Base-by-base conservation (phyloP, 2,797 vertebrate species). In the Anabas testudineus region DNA sequence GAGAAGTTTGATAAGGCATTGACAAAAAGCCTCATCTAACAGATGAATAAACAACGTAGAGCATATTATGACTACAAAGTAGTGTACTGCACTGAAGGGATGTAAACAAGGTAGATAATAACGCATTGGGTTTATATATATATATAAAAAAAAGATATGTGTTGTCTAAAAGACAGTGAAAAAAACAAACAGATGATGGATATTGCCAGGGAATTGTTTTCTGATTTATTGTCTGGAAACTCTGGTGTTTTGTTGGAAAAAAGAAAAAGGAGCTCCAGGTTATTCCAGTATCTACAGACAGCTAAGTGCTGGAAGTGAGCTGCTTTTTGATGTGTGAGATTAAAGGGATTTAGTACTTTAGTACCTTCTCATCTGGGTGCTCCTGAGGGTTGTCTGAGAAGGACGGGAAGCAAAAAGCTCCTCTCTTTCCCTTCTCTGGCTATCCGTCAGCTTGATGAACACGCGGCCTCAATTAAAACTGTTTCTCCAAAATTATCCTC, bases 311-410 rank as follows among this genome's bases (percentile, higher is more conserved):
- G 57, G 71, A 78, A 86, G 82, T 80, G 76, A 89, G 83, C 70
- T 84, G 83, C 78, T 87, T 91, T 88, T 88, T 91, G 86, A 89
- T 90, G 87, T 89, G 82, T 61, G 77, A 86, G 89, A 92, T 92
- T 91, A 90, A 91, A 92, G 83, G 80, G 86, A 86, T 92, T 91
- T 88, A 86, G 83, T 61, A 84, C 82, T 84, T 81, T 82, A 90
- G 87, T 85, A 87, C 79, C 52, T 85, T 82, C 77, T 82, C 24
- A 66, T 83, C 78, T 85, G 82, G 83, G 83, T 62, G 32, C 76
- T 85, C 74, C 82, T 84, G 76, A 83, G 86, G 79, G 74, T 82
- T 84, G 71, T 77, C 78, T 89, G 76, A 76, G 84, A 81, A 86
- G 80, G 66, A 86, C 37, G 22, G 48, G 51, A 82, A 87, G 72